A percentile compares a stretch with the other conserved stretches of the same genome.
Conservation (phyloP, 2,113 vertebrate genomes). For the Amphiprion percula region DNA sequence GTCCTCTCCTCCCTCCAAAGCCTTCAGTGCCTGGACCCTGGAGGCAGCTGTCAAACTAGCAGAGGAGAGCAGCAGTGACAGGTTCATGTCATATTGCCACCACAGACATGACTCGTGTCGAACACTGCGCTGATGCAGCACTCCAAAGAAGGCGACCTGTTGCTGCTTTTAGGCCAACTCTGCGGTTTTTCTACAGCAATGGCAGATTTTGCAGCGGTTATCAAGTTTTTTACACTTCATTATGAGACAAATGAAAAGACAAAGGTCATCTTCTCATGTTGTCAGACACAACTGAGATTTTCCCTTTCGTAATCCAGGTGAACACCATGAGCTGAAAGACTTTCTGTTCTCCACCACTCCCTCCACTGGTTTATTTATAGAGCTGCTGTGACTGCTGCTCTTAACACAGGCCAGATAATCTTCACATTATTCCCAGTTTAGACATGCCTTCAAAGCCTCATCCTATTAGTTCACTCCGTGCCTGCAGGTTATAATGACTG, state of each 20-base stretch:
- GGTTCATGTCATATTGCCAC: constrained; percentile 24
- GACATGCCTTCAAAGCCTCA: constrained; percentile 44
- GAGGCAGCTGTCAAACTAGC: constrained; percentile 41
- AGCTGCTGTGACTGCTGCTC: constrained; percentile 26
- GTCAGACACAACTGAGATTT: background rate
- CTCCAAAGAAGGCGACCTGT: constrained; percentile 23
- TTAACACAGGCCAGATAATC: constrained; percentile 56
- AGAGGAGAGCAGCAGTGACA: constrained; percentile 48
- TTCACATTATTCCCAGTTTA: constrained; percentile 60
- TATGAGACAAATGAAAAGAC: background rate
- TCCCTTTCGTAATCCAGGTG: constrained; percentile 5
- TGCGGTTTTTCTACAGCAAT: constrained; percentile 2
- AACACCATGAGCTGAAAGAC: constrained; percentile 30
- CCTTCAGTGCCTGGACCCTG: constrained; percentile 12
- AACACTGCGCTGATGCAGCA: constrained; percentile 45
- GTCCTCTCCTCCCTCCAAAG: constrained; percentile 5
- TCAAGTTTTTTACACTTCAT: background rate
- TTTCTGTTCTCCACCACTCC: constrained; percentile 8
- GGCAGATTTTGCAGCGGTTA: constrained; percentile 5
- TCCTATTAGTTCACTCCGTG: constrained; percentile 63
- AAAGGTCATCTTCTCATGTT: background rate
- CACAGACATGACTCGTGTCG: constrained; percentile 5
- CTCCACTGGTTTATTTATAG: constrained; percentile 39
- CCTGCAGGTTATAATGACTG: constrained; percentile 32
- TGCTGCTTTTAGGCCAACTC: constrained; percentile 12